Conservation (phyloP, 2,113 vertebrate genomes). For the Merops nubicus region DNA sequence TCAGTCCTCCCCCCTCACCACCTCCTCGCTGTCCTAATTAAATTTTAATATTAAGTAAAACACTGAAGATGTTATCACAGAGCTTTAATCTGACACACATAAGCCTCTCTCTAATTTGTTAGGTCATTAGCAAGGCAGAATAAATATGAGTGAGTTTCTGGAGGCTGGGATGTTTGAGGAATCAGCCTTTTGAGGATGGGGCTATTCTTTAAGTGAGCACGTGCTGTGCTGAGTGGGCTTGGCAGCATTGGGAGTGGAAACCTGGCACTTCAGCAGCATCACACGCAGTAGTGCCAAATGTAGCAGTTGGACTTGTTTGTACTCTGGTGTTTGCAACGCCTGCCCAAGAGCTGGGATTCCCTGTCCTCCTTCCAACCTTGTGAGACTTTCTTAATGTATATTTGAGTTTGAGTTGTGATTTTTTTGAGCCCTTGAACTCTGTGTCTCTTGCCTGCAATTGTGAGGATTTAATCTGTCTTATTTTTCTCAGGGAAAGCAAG, state of each 20-base stretch:
- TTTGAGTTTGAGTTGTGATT: neutral
- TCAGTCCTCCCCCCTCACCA: neutral
- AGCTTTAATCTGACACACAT: neutral
- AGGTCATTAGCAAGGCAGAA: conserved; percentile 3
- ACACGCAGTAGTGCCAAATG: accelerated
- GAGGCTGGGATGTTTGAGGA: neutral
- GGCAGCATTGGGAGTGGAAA: neutral
- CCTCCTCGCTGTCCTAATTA: conserved; percentile 32
- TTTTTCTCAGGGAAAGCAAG: neutral
- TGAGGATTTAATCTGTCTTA: neutral
- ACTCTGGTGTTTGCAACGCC: neutral
- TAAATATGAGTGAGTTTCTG: neutral
- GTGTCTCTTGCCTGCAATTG: neutral
- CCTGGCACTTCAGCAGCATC: neutral
- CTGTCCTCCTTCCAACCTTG: neutral
- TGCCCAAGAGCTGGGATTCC: neutral
- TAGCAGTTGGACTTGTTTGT: neutral
- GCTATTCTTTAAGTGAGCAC: neutral
- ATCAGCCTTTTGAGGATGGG: neutral
- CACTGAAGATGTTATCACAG: neutral
- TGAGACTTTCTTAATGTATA: neutral
- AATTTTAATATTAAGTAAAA: conserved; percentile 29
- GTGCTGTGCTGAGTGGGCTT: neutral
- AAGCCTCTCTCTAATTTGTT: neutral
- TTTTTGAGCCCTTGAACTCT: neutral